Base-by-base conservation (phyloP, 2,888 invertebrate species). In the Leucophora obtusa region DNA sequence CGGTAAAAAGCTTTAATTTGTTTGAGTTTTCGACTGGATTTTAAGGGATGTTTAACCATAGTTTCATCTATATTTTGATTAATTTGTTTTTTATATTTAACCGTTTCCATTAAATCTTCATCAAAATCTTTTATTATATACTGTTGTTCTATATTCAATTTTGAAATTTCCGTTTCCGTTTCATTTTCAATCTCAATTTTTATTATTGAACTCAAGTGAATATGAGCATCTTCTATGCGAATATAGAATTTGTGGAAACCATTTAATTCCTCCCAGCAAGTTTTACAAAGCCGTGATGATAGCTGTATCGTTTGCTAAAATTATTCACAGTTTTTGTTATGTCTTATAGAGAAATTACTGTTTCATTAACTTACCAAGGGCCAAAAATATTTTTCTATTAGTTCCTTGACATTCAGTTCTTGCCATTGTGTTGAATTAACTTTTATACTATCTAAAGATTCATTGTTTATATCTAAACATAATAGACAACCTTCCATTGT, bases 381-480 rank as follows among this genome's bases (percentile, higher is more conserved):
- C 60, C 60, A 60, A 47, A 60, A 60, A 60, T 60, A 43, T 60
- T 43, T 43, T n/a, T 60, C 60, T 47, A 60, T 60, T 14, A 60
- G 21, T 14, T 60, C 4, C 11, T 43, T 24, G 2, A 60, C 24
- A 47, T 60, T 18, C 14, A 43, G 14, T 17, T 60, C 60, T n/a
- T 47, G 21, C 60, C 60, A 60, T 60, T 60, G 43, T 47, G 11
- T 3, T 4, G 60, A 60, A 47, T 18, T 8, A 15, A 60, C 47
- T 21, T 24, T 21, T 15, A 60, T 60, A 47, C 21, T n/a, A 17
- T 47, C 21, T 7, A 18, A 5, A 5, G 21, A 47, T 21, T 14
- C 47, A 2, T 60, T 15, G 1, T 15, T 43, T n/a, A 60, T 24
- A 14, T 47, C 60, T 14, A 60, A 24, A 24, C 60, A 60, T 21